A percentile compares a stretch with the other conserved stretches of the same genome.
phyloP scores from a whole-genome alignment of 2,113 vertebrate genomes.

The Oreochromis aureus region DNA sequence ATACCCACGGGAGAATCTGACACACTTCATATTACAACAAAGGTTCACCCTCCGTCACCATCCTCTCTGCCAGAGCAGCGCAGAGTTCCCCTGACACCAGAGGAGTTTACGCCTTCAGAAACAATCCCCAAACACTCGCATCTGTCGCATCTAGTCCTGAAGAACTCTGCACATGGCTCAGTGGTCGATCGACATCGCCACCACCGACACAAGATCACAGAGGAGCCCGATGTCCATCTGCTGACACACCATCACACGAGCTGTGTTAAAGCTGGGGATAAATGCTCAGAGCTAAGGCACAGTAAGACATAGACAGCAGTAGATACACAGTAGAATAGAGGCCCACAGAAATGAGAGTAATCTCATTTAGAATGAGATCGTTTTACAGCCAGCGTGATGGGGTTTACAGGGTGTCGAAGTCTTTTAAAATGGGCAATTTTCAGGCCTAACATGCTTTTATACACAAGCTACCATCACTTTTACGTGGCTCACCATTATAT shows the following conservation, averaged over 20 bases:
- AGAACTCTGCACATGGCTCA: background rate
- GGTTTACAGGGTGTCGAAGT: background rate
- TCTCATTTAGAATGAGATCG: slow-evolving; percentile 8
- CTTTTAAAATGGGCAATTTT: slow-evolving; percentile 2
- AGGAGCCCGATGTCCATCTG: background rate
- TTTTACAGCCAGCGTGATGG: background rate
- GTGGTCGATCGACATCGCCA: background rate
- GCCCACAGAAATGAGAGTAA: slow-evolving; percentile 7
- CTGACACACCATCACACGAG: background rate
- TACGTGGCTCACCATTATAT: slow-evolving; percentile 24
- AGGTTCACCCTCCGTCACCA: slow-evolving; percentile 16
- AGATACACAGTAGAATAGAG: slow-evolving; percentile 4
- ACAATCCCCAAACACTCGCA: slow-evolving; percentile 2
- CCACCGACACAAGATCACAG: background rate
- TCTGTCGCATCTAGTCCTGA: background rate
- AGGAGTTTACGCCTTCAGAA: slow-evolving; percentile 4
- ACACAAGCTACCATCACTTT: background rate
- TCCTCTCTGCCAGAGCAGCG: background rate
- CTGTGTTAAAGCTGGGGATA: background rate
- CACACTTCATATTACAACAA: slow-evolving; percentile 29
- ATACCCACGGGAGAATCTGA: slow-evolving; percentile 17
- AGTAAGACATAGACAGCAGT: slow-evolving; percentile 9
- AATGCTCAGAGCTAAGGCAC: background rate
- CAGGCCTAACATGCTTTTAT: background rate
- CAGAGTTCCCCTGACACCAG: background rate